Evolutionary conservation across 2,888 invertebrate genomes (phyloP), one percentile per base, ranked within the genome.

Genomic region (Limnephilus marmoratus): DNA sequence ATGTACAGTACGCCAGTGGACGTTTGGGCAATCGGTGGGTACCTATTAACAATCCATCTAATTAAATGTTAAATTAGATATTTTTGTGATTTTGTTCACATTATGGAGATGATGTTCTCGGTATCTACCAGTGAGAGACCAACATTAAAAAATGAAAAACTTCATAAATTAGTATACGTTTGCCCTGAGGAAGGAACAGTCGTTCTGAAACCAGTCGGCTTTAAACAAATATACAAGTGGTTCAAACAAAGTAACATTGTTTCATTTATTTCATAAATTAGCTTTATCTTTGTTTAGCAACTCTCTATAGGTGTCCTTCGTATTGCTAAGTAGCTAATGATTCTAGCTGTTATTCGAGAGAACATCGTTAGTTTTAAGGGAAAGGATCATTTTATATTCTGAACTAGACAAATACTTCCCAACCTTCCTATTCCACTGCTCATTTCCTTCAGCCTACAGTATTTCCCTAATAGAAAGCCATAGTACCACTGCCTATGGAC

Each of bases 11-110:
- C 98, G 1, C 98, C 99, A 0, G 99, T 99, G 0, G 99, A 99
- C 95, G 98, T 99, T 7, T 99, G 99, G 99, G 99, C 99, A 90
- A 98, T 99, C 94, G 99, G 97, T 97, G 95, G 96, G 94, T 95
- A 95, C 29, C 37, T 83, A 7, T 68, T 68, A n/a, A 7, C 15
- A 15, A 13, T 34, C 29, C 82, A 34, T 89, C 81, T 49, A 87
- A 49, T 87, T 68, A 81, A 68, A 24, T 15, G 1, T 7, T 15
- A 31, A 31, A 82, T 9, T 82, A 7, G 31, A 7, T 31, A 3
- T 31, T 31, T 82, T 4, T 13, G 3, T 82, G 15, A 31, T 31
- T 68, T 24, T 24, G 18, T 24, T 31, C 24, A 1, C 24, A 68
- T 45, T 45, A 45, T 1, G 15, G 3, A 49, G 15, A 49, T 45